A percentile compares a stretch with the other conserved stretches of the same genome.
Conservation (phyloP, 2,797 vertebrate species). For the Trematomus bernacchii region DNA sequence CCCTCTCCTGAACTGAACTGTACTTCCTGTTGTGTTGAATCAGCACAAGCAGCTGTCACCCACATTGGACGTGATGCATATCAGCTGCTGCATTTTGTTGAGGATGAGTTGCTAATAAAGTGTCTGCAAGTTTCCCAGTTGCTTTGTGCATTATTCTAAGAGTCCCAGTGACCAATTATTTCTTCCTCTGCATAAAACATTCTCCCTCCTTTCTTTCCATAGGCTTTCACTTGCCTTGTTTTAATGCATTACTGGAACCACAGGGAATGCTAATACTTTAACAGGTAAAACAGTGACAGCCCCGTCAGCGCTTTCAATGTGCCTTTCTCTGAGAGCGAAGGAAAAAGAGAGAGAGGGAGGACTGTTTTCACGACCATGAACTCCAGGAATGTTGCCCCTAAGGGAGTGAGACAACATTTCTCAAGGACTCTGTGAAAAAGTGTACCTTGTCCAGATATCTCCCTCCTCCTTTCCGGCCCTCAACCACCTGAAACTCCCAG, state of each 20-base stretch:
- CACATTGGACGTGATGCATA: conserved; percentile 30
- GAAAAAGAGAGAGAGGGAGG: conserved; percentile 28
- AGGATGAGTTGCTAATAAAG: conserved; percentile 7
- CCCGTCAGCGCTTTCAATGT: conserved; percentile 64
- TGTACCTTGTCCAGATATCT: conserved; percentile 55
- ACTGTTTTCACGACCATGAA: conserved; percentile 69
- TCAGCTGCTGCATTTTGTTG: not conserved
- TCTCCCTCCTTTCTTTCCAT: not conserved
- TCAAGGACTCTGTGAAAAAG: conserved; percentile 70
- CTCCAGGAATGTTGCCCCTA: conserved; percentile 57
- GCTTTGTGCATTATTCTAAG: conserved; percentile 5
- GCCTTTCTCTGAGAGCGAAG: conserved; percentile 37
- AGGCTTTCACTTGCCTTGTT: conserved; percentile 20
- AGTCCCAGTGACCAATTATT: not conserved
- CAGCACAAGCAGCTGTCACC: conserved; percentile 20
- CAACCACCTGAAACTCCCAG: conserved; percentile 51
- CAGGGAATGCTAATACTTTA: conserved; percentile 40
- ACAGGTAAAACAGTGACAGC: conserved; percentile 62
- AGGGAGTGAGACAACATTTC: conserved; percentile 55
- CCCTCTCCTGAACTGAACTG: conserved; percentile 32
- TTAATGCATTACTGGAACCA: conserved; percentile 25
- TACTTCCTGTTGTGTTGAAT: conserved; percentile 40
- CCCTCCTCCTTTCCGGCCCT: not conserved
- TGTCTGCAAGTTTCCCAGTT: conserved; percentile 12
- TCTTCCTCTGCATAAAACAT: not conserved